Evolutionary conservation across 2,797 vertebrate genomes (phyloP).

Genomic region (Spinibarbus caldwelli): DNA sequence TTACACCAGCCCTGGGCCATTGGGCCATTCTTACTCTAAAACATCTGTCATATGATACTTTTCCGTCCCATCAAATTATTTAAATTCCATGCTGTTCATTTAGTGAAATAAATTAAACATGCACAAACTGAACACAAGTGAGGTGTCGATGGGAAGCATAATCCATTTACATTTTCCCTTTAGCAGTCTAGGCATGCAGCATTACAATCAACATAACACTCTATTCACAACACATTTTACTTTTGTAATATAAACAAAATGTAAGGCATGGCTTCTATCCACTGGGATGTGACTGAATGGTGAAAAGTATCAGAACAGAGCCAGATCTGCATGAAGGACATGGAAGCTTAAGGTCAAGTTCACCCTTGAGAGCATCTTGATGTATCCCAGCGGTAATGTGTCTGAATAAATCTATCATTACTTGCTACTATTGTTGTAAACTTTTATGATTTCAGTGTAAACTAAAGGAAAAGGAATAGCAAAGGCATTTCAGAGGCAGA

Average conservation of each 20-base stretch:
- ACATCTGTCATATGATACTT: not conserved
- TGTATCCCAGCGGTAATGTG: not conserved
- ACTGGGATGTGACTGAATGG: not conserved
- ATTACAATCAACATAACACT: not conserved
- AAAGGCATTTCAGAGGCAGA: not conserved
- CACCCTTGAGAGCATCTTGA: not conserved
- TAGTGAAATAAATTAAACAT: not conserved
- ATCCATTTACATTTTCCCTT: not conserved
- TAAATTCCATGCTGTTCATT: not conserved
- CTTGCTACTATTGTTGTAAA: not conserved
- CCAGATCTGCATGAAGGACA: not conserved
- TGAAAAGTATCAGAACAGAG: not conserved
- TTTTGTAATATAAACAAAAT: not conserved
- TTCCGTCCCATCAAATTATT: not conserved
- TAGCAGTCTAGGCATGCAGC: not conserved
- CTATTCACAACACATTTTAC: not conserved
- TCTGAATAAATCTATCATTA: slow-evolving; percentile 1
- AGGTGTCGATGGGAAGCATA: not conserved
- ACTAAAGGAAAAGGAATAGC: not conserved
- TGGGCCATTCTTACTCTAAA: not conserved
- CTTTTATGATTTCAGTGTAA: not conserved
- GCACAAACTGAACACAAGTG: not conserved
- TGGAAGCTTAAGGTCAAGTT: not conserved
- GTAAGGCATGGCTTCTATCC: not conserved
- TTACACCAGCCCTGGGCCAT: not conserved